Evolutionary conservation across 2,797 vertebrate genomes (phyloP), one percentile per base, ranked within the genome.

Genomic region (Gambusia yucatana): DNA sequence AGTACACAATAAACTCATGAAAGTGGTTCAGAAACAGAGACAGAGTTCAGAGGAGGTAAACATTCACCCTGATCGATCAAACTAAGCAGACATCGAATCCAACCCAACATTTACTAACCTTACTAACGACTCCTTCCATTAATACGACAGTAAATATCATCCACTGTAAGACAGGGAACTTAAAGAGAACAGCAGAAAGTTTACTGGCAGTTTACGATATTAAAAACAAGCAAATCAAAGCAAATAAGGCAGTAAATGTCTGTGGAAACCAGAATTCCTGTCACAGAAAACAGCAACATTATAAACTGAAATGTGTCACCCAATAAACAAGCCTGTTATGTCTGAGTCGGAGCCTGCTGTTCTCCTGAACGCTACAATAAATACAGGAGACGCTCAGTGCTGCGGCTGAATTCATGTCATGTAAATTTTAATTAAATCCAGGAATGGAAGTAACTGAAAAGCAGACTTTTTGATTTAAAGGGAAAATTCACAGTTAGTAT

Each of bases 301-400:
- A 75, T 67, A 75, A 86, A 91, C 61, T 85, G 79, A 90, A 87
- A 78, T 76, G 76, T 80, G 81, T 80, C 30, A 41, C 73, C 78
- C 69, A 44, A 79, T 86, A 79, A 76, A 77, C 59, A 82, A 75
- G 75, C 50, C 14, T 67, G 78, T 84, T 86, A 69, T 80, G 84
- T 92, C 83, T 88, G 44, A 70, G 76, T 79, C 48, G 9, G 50
- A 72, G 44, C 59, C 55, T 48, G 39, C 41, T 72, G 43, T 72
- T 22, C 17, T 14, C 74, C 25, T 1, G 9, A 43, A 65, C 33
- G 52, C 74, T 72, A 41, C 72, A 67, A 72, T 52, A 71, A 61
- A 74, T 14, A 73, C 25, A 73, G 69, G 20, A 79, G 77, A 73
- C 48, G 25, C 73, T 41, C 77, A 1, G 59, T 11, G 30, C 47